Percentiles rank a stretch among this genome's conserved stretches.
Evolutionary conservation across 2,797 vertebrate species (phyloP).

Genomic region (Brachyalestes nurse): DNA sequence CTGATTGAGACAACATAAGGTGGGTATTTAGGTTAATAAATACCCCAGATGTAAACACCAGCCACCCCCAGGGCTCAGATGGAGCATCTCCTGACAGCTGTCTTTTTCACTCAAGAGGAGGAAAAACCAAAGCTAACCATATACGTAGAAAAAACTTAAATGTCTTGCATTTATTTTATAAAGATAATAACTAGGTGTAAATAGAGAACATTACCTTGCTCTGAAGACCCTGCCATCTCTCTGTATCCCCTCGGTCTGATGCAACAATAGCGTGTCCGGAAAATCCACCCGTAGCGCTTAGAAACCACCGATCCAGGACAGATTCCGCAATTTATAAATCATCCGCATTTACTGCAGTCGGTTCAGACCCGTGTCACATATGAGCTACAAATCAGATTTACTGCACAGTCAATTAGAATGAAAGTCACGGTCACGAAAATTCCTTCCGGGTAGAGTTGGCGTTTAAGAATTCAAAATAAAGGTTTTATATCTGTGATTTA

Average conservation of each 20-base stretch:
- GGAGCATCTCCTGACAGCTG: background rate
- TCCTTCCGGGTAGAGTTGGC: slow-evolving; percentile 22
- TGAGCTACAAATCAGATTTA: slow-evolving; percentile 13
- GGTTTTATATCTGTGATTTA: too few relatives aligned
- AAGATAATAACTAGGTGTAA: background rate
- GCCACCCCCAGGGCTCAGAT: background rate
- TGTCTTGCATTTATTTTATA: background rate
- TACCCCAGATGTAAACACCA: background rate
- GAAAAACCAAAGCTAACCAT: too few relatives aligned
- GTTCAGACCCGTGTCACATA: background rate
- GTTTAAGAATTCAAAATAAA: slow-evolving; percentile 44
- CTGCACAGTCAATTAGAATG: background rate
- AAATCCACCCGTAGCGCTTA: slow-evolving; percentile 49
- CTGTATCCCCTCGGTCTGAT: slow-evolving; percentile 76
- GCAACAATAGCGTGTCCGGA: slow-evolving; percentile 88
- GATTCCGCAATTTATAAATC: background rate
- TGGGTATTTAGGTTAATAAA: too few relatives aligned
- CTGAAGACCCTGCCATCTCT: slow-evolving; percentile 80
- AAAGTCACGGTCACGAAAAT: background rate
- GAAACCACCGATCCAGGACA: background rate
- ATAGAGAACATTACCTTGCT: slow-evolving; percentile 75
- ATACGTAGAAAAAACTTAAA: background rate
- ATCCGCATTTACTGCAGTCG: background rate
- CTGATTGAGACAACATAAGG: too few relatives aligned
- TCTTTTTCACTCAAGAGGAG: too few relatives aligned